A percentile compares a stretch with the other conserved stretches of the same genome.
These are phyloP conservation scores for Salvator merianae DNA, from an alignment of 2,113 vertebrate species.

Conservation along the genomic window DNA sequence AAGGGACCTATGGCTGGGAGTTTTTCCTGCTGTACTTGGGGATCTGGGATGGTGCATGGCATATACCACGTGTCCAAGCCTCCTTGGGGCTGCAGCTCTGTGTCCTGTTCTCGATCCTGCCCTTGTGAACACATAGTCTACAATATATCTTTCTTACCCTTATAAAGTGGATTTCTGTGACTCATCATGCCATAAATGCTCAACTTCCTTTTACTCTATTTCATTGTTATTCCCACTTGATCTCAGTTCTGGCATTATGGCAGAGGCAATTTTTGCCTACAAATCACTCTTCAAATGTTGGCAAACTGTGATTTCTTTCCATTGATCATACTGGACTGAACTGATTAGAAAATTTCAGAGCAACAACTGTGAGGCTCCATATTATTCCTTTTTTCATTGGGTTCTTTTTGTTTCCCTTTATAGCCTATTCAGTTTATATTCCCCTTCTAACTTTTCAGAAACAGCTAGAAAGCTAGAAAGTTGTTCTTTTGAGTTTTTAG, in stretches of 20 bases:
- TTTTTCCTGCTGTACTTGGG: no score
- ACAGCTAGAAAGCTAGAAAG: neutral
- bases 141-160: neutral
- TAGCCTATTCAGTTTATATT: neutral
- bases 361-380: neutral
- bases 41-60: no score
- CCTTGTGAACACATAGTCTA: no score
- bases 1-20: no score
- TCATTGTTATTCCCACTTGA: neutral
- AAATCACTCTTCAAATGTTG: no score
- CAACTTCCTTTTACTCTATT: neutral
- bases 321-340: no score
- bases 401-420: neutral
- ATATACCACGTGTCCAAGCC: no score
- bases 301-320: no score
- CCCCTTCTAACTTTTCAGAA: neutral
- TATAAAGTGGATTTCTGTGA: neutral
- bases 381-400: neutral
- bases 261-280: neutral
- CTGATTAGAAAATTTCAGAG: no score
- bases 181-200: neutral
- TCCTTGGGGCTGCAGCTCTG: no score
- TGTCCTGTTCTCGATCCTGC: no score
- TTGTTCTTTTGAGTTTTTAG: neutral
- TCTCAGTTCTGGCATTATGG: neutral